Conservation (phyloP, 2,888 invertebrate species). For the Oeneis ivallda region DNA sequence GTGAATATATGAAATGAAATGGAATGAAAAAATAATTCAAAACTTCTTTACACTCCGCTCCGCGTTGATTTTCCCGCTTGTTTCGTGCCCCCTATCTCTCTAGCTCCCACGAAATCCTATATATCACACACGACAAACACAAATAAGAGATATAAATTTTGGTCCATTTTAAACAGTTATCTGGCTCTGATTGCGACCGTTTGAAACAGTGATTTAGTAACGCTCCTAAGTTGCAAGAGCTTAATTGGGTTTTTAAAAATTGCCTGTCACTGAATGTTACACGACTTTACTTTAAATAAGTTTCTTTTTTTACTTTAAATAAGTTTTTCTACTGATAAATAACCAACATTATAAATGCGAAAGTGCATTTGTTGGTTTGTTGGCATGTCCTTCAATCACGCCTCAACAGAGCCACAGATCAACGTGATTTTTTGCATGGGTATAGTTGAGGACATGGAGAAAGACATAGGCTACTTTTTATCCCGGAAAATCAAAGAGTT, state of each 20-base stretch:
- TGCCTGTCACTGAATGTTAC: neutral
- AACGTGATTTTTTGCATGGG: no score
- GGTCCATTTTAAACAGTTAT: slow-evolving; percentile 47
- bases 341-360: no score
- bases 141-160: slow-evolving; percentile 50
- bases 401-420: no score
- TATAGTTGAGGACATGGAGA: no score
- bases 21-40: no score
- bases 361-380: no score
- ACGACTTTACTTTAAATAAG: neutral
- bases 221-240: slow-evolving; percentile 13
- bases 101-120: slow-evolving; percentile 44
- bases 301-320: no score
- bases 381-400: no score
- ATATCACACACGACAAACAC: slow-evolving; percentile 49
- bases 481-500: no score
- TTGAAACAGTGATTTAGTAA: slow-evolving; percentile 34
- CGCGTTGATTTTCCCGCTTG: neutral
- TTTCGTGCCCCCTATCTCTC: slow-evolving; percentile 10
- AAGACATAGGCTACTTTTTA: no score
- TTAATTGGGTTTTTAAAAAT: slow-evolving; percentile 18
- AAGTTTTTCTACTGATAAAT: no score
- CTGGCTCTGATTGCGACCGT: slow-evolving; percentile 42
- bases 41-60: neutral
- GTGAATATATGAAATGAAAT: no score